Evolutionary conservation across 2,888 invertebrate species (phyloP), one percentile per base, ranked within the genome.

Genomic region (Graphium colonna): DNA sequence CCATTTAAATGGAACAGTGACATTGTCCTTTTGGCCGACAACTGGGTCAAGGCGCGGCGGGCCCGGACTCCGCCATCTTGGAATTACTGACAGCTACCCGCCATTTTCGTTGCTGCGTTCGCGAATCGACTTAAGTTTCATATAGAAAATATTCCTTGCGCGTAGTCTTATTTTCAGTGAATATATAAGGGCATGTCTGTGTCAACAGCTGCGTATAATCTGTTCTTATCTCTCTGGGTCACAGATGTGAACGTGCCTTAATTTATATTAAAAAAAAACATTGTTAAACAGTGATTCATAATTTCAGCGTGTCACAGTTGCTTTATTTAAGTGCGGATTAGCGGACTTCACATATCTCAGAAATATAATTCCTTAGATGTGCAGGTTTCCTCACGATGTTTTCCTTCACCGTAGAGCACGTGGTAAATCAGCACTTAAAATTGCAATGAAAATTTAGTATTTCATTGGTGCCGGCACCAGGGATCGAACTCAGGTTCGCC

Each of bases 31-130:
- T 62, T 60, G 41, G 52, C 26, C 31, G 42, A 18, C 58, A 55
- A 64, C 59, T 67, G 59, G 68, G 68, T 67, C 68, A 69, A 65
- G 68, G 66, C 59, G 59, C 55, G 62, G 55, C 57, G 52, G 51
- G 58, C 57, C 53, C 59, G 56, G 53, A 53, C 48, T 40, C 44
- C 10, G 53, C 53, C 49, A 45, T 49, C 21, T 53, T 53, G 48
- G 39, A 46, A 52, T 53, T 15, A 13, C 47, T 48, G 52, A 44
- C 40, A 45, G 13, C 2, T 18, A 17, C 16, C 31, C 39, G 53
- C 48, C 44, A 44, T 39, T 44, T 53, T 52, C 16, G 36, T 42
- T n/a, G 13, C 42, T 38, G 13, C 28, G 46, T 18, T 46, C 36
- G 13, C 17, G 36, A 46, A 21, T 46, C 21, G 9, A 31, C 8